Conservation (phyloP, 2,888 invertebrate species). For the Drosophila macrospina region DNA sequence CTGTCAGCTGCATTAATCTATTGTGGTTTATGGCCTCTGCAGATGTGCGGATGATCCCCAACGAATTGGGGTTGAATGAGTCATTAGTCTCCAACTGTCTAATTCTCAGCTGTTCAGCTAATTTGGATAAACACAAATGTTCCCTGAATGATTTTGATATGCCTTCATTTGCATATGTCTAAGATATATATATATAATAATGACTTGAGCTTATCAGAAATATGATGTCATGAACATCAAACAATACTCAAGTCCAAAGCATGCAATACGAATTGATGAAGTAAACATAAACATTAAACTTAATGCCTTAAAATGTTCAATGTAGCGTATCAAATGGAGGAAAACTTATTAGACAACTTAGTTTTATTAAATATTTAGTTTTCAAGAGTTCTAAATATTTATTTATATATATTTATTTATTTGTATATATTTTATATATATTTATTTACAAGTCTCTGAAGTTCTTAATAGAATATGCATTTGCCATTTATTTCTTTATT, state of each 20-base stretch:
- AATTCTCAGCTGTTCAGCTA: conserved; percentile 50
- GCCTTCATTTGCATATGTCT: neutral
- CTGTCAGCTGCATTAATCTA: conserved; percentile 62
- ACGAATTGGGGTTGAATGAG: conserved; percentile 55
- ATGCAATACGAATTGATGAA: neutral
- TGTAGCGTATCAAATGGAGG: neutral
- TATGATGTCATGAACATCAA: conserved; percentile 8
- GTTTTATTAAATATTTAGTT: neutral
- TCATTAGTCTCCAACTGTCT: conserved; percentile 37
- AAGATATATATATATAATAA: neutral
- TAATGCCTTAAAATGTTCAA: neutral
- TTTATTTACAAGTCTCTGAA: neutral
- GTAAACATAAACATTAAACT: neutral
- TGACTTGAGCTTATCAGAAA: neutral
- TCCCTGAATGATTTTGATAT: conserved; percentile 2
- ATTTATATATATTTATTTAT: too few species aligned
- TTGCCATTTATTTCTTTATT: too few species aligned
- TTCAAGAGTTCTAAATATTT: neutral
- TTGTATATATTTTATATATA: neutral
- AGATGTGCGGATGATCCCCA: conserved; percentile 44
- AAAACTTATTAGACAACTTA: neutral
- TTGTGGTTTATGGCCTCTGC: conserved; percentile 52
- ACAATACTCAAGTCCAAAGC: neutral
- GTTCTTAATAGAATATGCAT: neutral
- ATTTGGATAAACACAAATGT: conserved; percentile 1